phyloP scores from a whole-genome alignment of 2,888 invertebrate genomes.

The Melitaea athalia region DNA sequence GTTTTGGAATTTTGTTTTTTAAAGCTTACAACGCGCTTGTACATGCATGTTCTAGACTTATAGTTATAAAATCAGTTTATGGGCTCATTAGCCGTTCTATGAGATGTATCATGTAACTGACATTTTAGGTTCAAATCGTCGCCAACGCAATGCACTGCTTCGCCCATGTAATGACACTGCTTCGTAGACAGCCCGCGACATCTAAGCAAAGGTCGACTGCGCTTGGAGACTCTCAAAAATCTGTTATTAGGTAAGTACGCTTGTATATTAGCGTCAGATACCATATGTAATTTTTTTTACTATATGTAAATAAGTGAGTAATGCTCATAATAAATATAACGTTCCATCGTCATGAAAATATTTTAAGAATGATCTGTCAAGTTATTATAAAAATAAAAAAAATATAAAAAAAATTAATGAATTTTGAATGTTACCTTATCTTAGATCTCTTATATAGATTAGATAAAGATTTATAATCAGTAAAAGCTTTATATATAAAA shows the following conservation, averaged over 20 bases:
- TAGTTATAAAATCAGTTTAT: not conserved
- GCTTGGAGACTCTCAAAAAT: constrained; percentile 38
- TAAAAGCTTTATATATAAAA: too few relatives aligned
- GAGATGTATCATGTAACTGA: not conserved
- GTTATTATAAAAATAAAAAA: too few relatives aligned
- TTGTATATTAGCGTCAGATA: not conserved
- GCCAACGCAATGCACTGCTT: constrained; percentile 60
- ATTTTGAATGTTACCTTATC: not conserved
- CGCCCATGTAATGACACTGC: constrained; percentile 53
- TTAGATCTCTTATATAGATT: too few relatives aligned
- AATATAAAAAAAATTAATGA: too few relatives aligned
- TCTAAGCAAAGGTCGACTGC: constrained; percentile 30
- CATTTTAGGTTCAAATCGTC: constrained; percentile 55
- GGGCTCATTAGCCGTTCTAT: not conserved
- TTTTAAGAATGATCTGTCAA: too few relatives aligned
- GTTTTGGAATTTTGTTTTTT: not conserved
- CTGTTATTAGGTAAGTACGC: constrained; percentile 48
- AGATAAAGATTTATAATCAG: too few relatives aligned
- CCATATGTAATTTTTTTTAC: not conserved
- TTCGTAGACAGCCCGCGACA: constrained; percentile 44
- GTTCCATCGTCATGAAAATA: too few relatives aligned
- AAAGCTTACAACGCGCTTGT: not conserved
- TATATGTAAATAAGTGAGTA: not conserved
- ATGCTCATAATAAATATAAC: too few relatives aligned
- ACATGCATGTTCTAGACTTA: too few relatives aligned